phyloP scores from a whole-genome alignment of 2,888 invertebrate genomes.

The Mimas tiliae region DNA sequence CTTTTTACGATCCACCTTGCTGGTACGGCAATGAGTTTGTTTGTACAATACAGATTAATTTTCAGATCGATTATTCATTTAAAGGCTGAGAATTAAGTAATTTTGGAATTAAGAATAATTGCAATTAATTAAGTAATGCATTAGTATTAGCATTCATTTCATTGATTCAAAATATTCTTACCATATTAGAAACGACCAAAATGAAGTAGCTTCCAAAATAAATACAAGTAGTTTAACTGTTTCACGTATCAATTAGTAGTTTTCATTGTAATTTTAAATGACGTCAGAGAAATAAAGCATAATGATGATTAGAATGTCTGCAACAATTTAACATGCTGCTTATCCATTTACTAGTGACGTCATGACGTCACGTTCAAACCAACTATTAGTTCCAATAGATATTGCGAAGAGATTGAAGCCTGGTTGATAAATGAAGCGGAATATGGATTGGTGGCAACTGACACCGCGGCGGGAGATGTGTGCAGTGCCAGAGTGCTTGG shows the following conservation, averaged over 20 bases:
- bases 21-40: not conserved
- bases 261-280: no score
- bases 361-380: not conserved
- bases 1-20: not conserved
- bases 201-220: no score
- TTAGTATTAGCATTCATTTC: no score
- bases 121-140: no score
- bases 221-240: no score
- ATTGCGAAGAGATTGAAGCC: not conserved
- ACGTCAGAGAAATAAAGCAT: not conserved
- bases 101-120: no score
- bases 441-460: slow-evolving; percentile 82
- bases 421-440: slow-evolving; percentile 2
- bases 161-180: no score
- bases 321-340: slow-evolving; percentile 1
- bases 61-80: not conserved
- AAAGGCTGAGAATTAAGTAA: not conserved
- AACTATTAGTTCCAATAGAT: not conserved
- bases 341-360: not conserved
- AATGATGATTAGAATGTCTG: not conserved
- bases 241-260: no score
- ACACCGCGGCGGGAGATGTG: slow-evolving; percentile 69
- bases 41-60: not conserved
- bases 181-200: no score
- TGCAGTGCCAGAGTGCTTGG: slow-evolving; percentile 83